A percentile compares a stretch with the other conserved stretches of the same genome.
Conservation (phyloP, 2,113 vertebrate genomes). For the Abramis brama region DNA sequence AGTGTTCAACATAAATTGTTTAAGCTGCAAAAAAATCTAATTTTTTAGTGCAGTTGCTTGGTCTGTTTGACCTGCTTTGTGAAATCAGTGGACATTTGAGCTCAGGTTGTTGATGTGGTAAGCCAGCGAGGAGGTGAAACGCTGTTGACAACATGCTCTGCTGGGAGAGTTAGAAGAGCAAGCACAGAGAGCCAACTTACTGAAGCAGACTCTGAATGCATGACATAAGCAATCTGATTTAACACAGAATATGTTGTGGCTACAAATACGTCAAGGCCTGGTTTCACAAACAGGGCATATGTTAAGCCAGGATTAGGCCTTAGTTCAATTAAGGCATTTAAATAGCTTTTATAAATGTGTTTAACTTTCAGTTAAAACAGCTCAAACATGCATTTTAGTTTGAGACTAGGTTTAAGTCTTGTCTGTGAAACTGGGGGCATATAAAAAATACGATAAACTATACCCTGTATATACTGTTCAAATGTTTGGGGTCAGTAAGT, state of each 20-base stretch:
- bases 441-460: no score
- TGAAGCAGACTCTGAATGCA: not conserved
- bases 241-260: not conserved
- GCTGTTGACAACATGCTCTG: conserved; percentile 41
- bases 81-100: conserved; percentile 12
- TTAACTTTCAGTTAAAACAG: no score
- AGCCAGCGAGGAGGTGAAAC: not conserved
- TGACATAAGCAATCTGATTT: conserved; percentile 19
- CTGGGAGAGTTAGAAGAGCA: not conserved
- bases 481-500: no score
- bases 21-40: not conserved
- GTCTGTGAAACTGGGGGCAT: no score
- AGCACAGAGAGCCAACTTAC: not conserved
- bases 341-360: no score
- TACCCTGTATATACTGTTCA: no score
- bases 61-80: conserved; percentile 12
- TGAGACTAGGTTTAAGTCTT: no score
- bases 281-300: no score
- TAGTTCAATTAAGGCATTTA: no score
- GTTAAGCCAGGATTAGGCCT: no score
- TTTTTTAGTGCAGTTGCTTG: not conserved
- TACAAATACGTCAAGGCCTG: not conserved
- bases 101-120: not conserved
- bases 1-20: not conserved
- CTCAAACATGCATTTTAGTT: no score